These are phyloP conservation scores for Neocloeon triangulifer DNA, from an alignment of 1,140 invertebrate genomes.

Conservation along the genomic window DNA sequence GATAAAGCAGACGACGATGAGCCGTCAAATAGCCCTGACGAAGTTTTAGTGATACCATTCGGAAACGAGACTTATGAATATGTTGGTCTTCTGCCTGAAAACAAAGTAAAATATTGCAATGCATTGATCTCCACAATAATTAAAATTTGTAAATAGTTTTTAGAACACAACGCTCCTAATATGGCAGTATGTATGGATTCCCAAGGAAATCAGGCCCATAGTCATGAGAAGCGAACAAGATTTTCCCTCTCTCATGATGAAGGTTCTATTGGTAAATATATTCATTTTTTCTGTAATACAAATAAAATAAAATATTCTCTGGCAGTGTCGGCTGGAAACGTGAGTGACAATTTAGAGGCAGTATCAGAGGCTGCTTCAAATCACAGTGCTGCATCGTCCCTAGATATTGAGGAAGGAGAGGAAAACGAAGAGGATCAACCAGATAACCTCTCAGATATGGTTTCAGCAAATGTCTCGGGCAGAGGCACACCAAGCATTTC, in stretches of 20 bases:
- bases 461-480: constrained; percentile 72
- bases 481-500: constrained; percentile 75
- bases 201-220: constrained; percentile 21
- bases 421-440: constrained; percentile 31
- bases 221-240: constrained; percentile 30
- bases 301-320: background rate
- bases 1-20: constrained; percentile 17
- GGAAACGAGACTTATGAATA: constrained; percentile 26
- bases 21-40: constrained; percentile 16
- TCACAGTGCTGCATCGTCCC: constrained; percentile 79
- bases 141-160: background rate
- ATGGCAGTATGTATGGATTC: constrained; percentile 5
- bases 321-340: background rate
- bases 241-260: constrained; percentile 80
- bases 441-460: constrained; percentile 88
- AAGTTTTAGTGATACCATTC: constrained; percentile 45
- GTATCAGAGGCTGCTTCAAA: constrained; percentile 87
- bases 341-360: constrained; percentile 76
- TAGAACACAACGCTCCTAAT: background rate
- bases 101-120: constrained; percentile 26
- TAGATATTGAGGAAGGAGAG: constrained; percentile 65
- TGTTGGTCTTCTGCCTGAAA: constrained; percentile 44
- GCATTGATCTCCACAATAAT: background rate
- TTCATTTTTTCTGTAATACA: constrained; percentile 4
- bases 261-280: constrained; percentile 31